Evolutionary conservation across 2,113 vertebrate species (phyloP).

Genomic region (Tauraco erythrolophus): DNA sequence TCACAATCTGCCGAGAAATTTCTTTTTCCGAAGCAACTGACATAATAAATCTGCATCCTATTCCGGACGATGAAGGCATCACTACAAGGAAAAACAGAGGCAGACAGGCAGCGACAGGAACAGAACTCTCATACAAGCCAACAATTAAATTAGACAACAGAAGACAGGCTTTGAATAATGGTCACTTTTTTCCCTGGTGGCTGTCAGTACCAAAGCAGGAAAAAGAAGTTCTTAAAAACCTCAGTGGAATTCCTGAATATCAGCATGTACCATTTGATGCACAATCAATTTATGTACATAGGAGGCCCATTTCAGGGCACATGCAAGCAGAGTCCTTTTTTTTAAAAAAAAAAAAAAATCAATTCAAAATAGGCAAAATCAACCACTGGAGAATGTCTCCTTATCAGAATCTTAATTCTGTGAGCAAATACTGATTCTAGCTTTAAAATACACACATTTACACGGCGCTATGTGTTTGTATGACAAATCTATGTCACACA

Average conservation of each 20-base stretch:
- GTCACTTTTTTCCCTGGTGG: background rate
- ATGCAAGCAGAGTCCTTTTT: background rate
- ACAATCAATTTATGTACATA: background rate
- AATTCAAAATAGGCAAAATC: background rate
- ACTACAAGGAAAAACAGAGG: background rate
- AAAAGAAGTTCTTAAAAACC: background rate
- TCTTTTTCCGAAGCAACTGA: background rate
- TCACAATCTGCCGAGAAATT: background rate
- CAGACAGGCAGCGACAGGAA: background rate
- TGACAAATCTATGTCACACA: background rate
- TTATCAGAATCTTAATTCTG: background rate
- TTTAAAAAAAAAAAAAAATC: background rate
- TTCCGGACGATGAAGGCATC: background rate
- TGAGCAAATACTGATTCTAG: background rate
- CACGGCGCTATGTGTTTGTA: background rate
- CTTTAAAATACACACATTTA: background rate
- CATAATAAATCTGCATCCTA: background rate
- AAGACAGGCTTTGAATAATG: slow-evolving; percentile 2
- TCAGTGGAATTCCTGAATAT: background rate
- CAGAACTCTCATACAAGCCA: slow-evolving; percentile 13
- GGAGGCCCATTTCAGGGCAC: background rate
- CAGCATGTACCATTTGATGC: background rate
- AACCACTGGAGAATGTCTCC: background rate
- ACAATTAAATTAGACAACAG: slow-evolving; percentile 41
- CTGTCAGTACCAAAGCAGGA: background rate